Conservation (phyloP, 2,888 invertebrate species). For the Linyphia triangularis region DNA sequence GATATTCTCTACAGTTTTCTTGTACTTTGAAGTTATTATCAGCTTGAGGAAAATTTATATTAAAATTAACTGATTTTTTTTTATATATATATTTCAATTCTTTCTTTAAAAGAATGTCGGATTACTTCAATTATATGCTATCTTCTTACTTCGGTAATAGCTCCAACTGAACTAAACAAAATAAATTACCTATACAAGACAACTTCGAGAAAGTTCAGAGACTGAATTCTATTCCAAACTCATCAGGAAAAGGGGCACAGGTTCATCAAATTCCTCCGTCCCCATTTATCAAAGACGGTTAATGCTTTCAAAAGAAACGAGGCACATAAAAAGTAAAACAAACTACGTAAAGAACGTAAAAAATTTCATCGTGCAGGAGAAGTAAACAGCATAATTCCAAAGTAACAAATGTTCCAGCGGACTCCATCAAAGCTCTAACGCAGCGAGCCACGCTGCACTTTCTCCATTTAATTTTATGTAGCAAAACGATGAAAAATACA, state of each 20-base stretch:
- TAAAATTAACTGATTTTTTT: too few relatives aligned
- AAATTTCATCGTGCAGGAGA: constrained; percentile 14
- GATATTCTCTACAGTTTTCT: too few relatives aligned
- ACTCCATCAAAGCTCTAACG: constrained; percentile 5
- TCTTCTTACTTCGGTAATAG: too few relatives aligned
- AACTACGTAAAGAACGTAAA: too few relatives aligned
- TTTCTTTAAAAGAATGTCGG: too few relatives aligned
- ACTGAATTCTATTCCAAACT: not conserved
- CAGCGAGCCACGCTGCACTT: not conserved
- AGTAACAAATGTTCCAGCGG: constrained; percentile 35
- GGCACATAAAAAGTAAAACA: not conserved
- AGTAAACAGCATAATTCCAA: constrained; percentile 21
- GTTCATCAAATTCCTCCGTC: not conserved
- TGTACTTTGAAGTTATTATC: too few relatives aligned
- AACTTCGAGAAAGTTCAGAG: not conserved
- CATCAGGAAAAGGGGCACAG: not conserved
- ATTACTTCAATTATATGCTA: too few relatives aligned
- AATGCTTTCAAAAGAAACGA: constrained; percentile 1
- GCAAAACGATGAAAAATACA: constrained; percentile 29
- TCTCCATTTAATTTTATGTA: constrained; percentile 43
- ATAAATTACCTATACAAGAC: not conserved
- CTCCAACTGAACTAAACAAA: not conserved
- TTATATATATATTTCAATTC: too few relatives aligned
- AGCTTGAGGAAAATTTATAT: too few relatives aligned
- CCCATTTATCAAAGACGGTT: constrained; percentile 19